Percentiles rank a stretch among this genome's conserved stretches.
Evolutionary conservation across 2,888 invertebrate genomes (phyloP).

Genomic region (Orthosia incerta): DNA sequence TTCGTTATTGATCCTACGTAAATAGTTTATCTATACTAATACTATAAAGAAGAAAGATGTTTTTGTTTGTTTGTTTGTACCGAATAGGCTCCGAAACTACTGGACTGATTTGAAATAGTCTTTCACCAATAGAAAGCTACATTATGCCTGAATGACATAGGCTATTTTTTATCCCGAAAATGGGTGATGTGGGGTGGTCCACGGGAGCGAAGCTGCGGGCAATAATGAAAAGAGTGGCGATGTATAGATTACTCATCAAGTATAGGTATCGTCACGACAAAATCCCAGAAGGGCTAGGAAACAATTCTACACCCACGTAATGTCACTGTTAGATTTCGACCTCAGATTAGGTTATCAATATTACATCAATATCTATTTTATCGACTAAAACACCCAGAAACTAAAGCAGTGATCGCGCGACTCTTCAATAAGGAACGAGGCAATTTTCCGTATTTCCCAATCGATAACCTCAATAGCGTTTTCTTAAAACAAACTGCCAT

Average conservation of each 20-base stretch:
- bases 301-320: constrained; percentile 7
- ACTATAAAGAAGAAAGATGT: too few species aligned
- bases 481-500: constrained; percentile 30
- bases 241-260: not conserved
- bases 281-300: not conserved
- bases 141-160: too few species aligned
- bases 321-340: not conserved
- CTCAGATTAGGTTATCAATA: constrained; percentile 3
- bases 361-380: constrained; percentile 30
- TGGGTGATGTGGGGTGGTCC: too few species aligned
- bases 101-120: too few species aligned
- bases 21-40: too few species aligned
- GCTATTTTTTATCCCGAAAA: too few species aligned
- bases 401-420: not conserved
- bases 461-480: constrained; percentile 13
- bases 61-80: too few species aligned
- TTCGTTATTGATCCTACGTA: not conserved
- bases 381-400: not conserved
- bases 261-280: not conserved
- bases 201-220: too few species aligned
- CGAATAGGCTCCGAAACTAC: too few species aligned
- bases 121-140: too few species aligned
- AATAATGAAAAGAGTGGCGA: too few species aligned
- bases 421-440: constrained; percentile 13
- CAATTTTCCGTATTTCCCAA: constrained; percentile 9